Evolutionary conservation across 2,797 vertebrate species (phyloP), one percentile per base, ranked within the genome.

Genomic region (Varecia variegata): DNA sequence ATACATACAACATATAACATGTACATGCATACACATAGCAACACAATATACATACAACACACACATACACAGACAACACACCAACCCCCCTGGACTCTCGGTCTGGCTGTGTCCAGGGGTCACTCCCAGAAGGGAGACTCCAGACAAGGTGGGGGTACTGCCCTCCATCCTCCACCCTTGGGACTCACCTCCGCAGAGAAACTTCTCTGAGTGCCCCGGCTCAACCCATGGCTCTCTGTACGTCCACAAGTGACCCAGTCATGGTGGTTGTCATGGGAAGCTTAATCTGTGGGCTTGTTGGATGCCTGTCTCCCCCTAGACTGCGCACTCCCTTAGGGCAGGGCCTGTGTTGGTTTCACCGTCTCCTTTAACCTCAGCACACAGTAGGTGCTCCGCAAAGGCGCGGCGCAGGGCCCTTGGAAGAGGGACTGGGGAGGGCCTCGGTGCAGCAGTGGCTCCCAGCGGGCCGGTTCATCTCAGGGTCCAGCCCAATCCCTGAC

Each of bases 181-280:
- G 76, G 54, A 9, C 23, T 38, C 27, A 11, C 32, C 21, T 89
- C 23, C 45, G 62, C 23, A 54, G 50, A 74, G 56, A 58, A 13
- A 10, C 32, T 52, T 20, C 32, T n/a, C 58, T 40, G 73, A 20
- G 17, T 9, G 27, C 43, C 68, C 11, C 11, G 74, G 11, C 17
- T 3, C 7, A 2, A 5, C 25, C 3, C 11, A 1, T 4, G n/a
- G n/a, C 15, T 79, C 70, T 30, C 43, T 3, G 27, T 20, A 52
- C 9, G 6, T 40, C 30, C 67, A 10, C 40, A 30, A 30, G 27
- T 4, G 45, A 62, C 25, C 65, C 18, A 9, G 47, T 32, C 30
- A 10, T 1, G 3, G 43, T 10, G 13, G 20, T 20, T 54, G 76
- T n/a, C 25, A 20, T 20, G 20, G 20, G 15, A 38, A 47, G 23